phyloP scores from a whole-genome alignment of 2,888 invertebrate genomes.

The Dicycla oo region DNA sequence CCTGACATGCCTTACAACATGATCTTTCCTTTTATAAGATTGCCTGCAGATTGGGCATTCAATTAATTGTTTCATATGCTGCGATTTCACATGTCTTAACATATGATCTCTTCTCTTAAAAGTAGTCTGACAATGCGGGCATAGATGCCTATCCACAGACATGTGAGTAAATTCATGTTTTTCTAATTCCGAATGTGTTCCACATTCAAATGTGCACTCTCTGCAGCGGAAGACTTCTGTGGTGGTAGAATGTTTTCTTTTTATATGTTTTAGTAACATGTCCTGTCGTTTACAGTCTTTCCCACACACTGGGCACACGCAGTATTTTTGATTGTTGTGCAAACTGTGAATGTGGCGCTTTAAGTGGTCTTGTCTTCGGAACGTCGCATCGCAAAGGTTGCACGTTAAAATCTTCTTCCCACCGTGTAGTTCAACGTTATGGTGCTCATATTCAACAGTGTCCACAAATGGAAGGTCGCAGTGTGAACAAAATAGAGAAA shows the following conservation, averaged over 20 bases:
- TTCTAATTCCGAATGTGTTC: conserved; percentile 62
- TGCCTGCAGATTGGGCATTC: conserved; percentile 76
- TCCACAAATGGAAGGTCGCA: conserved; percentile 72
- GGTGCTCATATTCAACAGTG: conserved; percentile 70
- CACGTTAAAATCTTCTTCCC: conserved; percentile 70
- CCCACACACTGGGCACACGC: conserved; percentile 73
- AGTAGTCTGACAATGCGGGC: conserved; percentile 71
- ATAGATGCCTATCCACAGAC: conserved; percentile 68
- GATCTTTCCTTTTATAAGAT: conserved; percentile 78
- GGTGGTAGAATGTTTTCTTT: conserved; percentile 65
- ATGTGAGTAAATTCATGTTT: conserved; percentile 73
- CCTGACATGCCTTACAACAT: conserved; percentile 76
- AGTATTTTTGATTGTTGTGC: conserved; percentile 66
- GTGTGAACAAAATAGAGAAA: conserved; percentile 65
- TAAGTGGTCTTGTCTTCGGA: conserved; percentile 76
- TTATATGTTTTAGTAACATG: conserved; percentile 72
- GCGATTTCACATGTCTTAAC: conserved; percentile 76
- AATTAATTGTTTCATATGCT: conserved; percentile 73
- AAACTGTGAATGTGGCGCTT: conserved; percentile 76
- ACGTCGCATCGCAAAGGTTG: conserved; percentile 69
- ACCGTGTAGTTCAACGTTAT: conserved; percentile 71
- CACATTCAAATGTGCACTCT: conserved; percentile 70
- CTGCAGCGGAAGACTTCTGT: conserved; percentile 70
- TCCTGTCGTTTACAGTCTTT: conserved; percentile 73
- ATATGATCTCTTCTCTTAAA: conserved; percentile 81